Percentiles rank a stretch among this genome's conserved stretches.
phyloP scores from a whole-genome alignment of 2,113 vertebrate genomes.

The Nothobranchius kuhntae region DNA sequence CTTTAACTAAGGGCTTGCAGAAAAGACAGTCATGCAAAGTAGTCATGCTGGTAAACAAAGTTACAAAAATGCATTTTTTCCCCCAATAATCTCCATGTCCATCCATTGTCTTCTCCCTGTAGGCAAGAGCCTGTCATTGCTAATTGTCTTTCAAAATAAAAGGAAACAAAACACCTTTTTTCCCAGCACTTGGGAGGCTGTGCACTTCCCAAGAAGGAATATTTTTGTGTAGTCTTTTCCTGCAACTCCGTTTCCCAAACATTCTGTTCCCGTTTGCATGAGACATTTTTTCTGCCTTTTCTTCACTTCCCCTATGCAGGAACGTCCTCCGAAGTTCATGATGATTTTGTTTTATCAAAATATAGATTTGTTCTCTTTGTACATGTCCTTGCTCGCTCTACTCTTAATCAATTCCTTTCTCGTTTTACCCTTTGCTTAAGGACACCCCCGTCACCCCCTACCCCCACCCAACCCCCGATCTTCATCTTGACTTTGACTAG shows the following conservation, averaged over 20 bases:
- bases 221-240: conserved; percentile 28
- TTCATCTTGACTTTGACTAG: conserved; percentile 50
- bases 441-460: conserved; percentile 20
- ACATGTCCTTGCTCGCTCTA: conserved; percentile 62
- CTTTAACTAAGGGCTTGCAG: conserved; percentile 83
- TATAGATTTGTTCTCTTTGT: conserved; percentile 81
- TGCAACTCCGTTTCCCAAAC: conserved; percentile 46
- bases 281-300: conserved; percentile 27
- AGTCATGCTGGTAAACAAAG: conserved; percentile 87
- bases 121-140: conserved; percentile 52
- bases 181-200: conserved; percentile 16
- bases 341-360: conserved; percentile 77
- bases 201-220: conserved; percentile 23
- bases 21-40: conserved; percentile 85
- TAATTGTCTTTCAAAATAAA: conserved; percentile 48
- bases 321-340: conserved; percentile 55
- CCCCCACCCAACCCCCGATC: conserved; percentile 33
- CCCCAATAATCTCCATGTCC: conserved; percentile 61
- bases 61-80: conserved; percentile 83
- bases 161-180: conserved; percentile 3
- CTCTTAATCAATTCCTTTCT: conserved; percentile 56
- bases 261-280: conserved; percentile 55
- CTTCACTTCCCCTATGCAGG: conserved; percentile 37
- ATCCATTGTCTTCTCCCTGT: conserved; percentile 39
- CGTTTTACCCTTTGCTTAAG: conserved; percentile 14